phyloP scores from a whole-genome alignment of 1,140 invertebrate species.

The Antheraea mylitta region DNA sequence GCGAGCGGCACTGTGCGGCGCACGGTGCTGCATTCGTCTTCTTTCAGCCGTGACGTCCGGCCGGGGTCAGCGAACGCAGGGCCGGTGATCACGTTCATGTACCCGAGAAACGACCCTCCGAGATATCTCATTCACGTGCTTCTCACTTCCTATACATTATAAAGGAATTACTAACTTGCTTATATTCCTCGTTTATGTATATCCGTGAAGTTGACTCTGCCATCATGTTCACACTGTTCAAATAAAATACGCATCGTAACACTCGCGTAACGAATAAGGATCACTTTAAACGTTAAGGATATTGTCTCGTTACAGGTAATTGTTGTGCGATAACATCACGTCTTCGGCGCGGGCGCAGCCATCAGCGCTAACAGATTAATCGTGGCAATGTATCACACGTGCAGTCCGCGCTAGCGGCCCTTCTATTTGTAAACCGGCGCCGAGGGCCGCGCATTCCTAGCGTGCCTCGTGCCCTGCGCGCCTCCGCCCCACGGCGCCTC shows the following conservation, averaged over 20 bases:
- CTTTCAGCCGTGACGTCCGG: conserved; percentile 70
- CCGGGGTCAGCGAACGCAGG: conserved; percentile 70
- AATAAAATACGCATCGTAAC: neutral
- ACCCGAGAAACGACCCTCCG: conserved; percentile 56
- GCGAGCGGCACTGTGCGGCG: conserved; percentile 29
- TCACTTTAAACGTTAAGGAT: conserved; percentile 15
- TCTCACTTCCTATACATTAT: conserved; percentile 3
- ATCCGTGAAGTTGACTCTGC: neutral
- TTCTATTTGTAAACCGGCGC: conserved; percentile 77
- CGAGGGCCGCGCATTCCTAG: conserved; percentile 72
- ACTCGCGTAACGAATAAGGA: neutral
- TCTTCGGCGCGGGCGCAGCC: conserved; percentile 46
- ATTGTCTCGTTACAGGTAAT: conserved; percentile 37
- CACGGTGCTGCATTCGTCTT: conserved; percentile 55
- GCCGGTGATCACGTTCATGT: conserved; percentile 64
- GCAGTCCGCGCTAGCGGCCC: conserved; percentile 68
- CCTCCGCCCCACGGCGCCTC: conserved; percentile 35
- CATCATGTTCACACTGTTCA: neutral
- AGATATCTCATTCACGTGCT: conserved; percentile 59
- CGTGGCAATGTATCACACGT: conserved; percentile 69
- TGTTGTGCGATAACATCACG: conserved; percentile 36
- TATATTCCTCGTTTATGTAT: neutral
- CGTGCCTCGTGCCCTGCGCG: conserved; percentile 63
- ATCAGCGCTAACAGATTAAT: conserved; percentile 67
- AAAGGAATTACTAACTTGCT: neutral